Evolutionary conservation across 2,888 invertebrate species (phyloP).

Genomic region (Tipula unca): DNA sequence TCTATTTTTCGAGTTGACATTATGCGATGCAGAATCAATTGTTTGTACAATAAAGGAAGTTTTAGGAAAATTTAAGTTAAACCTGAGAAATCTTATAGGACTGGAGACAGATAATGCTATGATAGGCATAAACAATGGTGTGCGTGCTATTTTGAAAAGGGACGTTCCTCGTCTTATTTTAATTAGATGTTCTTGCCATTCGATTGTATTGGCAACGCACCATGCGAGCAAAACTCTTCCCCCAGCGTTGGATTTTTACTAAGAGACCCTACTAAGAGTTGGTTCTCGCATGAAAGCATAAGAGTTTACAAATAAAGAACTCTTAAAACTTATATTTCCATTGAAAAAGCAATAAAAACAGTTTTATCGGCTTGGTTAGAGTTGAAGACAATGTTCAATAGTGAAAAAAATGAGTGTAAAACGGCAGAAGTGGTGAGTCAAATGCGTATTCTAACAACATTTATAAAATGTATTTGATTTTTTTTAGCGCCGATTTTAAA

Average conservation of each 20-base stretch:
- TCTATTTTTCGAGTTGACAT: neutral
- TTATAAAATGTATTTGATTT: neutral
- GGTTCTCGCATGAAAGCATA: neutral
- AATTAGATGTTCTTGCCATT: constrained; percentile 18
- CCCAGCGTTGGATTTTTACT: neutral
- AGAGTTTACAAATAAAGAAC: constrained; percentile 25
- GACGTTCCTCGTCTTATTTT: neutral
- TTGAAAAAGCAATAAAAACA: constrained; percentile 20
- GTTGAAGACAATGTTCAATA: neutral
- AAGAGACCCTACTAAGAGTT: constrained; percentile 27
- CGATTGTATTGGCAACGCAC: neutral
- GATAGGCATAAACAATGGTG: constrained; percentile 20
- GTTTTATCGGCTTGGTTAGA: constrained; percentile 18
- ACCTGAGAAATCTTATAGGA: neutral
- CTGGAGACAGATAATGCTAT: constrained; percentile 22
- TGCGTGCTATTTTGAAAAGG: neutral
- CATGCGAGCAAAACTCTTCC: neutral
- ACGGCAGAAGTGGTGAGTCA: neutral
- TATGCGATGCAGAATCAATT: neutral
- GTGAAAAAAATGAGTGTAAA: neutral
- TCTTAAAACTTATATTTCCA: too few species aligned
- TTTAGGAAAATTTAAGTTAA: neutral
- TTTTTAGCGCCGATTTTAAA: constrained; percentile 9
- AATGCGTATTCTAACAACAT: neutral
- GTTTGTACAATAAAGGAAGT: neutral